A percentile compares a stretch with the other conserved stretches of the same genome.
Conservation (phyloP, 1,140 invertebrate species). For the Drosophila yakuba region DNA sequence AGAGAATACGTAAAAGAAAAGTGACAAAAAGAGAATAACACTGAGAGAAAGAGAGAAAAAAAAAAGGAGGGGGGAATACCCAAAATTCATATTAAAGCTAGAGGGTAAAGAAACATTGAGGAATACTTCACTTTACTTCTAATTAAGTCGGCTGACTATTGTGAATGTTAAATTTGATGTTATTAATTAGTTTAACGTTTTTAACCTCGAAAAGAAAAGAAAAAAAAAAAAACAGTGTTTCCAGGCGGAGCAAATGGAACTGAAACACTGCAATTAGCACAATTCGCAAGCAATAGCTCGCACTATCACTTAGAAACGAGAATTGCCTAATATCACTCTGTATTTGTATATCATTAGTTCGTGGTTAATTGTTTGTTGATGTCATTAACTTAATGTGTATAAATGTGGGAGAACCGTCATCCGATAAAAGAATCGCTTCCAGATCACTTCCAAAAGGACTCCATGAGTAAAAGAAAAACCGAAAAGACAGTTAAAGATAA, state of each 20-base stretch:
- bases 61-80: neutral
- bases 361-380: conserved; percentile 15
- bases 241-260: conserved; percentile 11
- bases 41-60: conserved; percentile 7
- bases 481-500: conserved; percentile 6
- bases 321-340: neutral
- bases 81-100: neutral
- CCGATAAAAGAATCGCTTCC: conserved; percentile 19
- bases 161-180: conserved; percentile 11
- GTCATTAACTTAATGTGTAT: conserved; percentile 25
- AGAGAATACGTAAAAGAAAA: conserved; percentile 20
- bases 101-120: neutral
- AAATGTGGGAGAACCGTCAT: conserved; percentile 11
- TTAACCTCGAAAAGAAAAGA: neutral
- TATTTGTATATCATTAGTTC: conserved; percentile 5
- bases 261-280: conserved; percentile 21
- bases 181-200: conserved; percentile 22
- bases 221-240: conserved; percentile 10
- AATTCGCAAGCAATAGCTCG: conserved; percentile 24
- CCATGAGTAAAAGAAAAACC: conserved; percentile 7
- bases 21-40: conserved; percentile 6
- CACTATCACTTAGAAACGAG: conserved; percentile 5
- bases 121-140: neutral
- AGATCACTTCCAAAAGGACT: conserved; percentile 21
- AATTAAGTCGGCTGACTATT: conserved; percentile 1